Evolutionary conservation across 1,140 invertebrate genomes (phyloP), one percentile per base, ranked within the genome.

Genomic region (Mylabris phalerata): DNA sequence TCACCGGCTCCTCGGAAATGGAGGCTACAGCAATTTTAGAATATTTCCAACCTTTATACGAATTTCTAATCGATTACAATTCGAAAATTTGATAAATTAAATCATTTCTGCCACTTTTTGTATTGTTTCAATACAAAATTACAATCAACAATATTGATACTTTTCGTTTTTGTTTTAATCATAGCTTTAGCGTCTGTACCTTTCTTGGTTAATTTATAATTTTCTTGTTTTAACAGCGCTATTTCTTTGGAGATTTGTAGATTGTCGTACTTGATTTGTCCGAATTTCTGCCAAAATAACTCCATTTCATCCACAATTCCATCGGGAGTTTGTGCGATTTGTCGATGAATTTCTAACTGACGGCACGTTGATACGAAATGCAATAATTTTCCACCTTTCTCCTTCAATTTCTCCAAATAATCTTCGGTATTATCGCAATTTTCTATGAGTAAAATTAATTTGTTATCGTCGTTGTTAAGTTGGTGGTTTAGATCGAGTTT

Each of bases 31-130:
- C 89, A 3, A 76, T 92, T 1, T 74, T 91, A 48, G 84, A 89
- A 62, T 92, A 89, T 75, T 92, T 90, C 73, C 75, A 80, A 50
- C 89, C 89, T 1, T 72, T 94, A 0, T 75, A 83, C 26, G 79
- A 86, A 10, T 94, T 87, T 87, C 73, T 94, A n/a, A 76, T 82
- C 63, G 76, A 80, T 6, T 84, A 93, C 71, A 95, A 95, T 68
- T 77, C 78, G 42, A 45, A 54, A 54, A 32, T 19, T 19, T 19
- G 19, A 19, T 32, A 32, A 50, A 39, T n/a, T 50, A 25, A 40
- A n/a, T 11, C 9, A 39, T 9, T 44, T 13, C 4, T 10, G 25
- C 3, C 9, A 25, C 10, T 13, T 25, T 26, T 45, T 26, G 13
- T 13, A 24, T 9, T 32, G 4, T 32, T 32, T 32, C 32, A 32